Conservation (phyloP, 2,797 vertebrate species). For the Percopsis omiscomaycus region DNA sequence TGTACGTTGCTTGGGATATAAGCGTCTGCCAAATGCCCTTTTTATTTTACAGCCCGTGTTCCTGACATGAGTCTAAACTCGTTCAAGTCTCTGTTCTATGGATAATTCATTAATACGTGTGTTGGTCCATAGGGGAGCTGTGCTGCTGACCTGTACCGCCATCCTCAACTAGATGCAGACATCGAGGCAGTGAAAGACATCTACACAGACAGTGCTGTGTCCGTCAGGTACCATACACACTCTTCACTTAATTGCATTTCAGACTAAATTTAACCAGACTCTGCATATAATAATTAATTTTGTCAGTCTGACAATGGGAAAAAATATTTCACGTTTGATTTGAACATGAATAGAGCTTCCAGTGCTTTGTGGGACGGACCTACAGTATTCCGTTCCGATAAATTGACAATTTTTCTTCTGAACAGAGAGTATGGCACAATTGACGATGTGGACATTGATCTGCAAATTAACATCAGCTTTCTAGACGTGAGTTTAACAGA, state of each 20-base stretch:
- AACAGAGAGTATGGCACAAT: constrained; percentile 96
- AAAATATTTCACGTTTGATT: not conserved
- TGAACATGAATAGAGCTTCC: constrained; percentile 20
- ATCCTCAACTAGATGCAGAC: constrained; percentile 96
- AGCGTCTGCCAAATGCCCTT: no score
- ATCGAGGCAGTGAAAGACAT: constrained; percentile 98
- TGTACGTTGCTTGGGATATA: not conserved
- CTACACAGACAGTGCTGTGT: constrained; percentile 95
- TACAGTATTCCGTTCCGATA: not conserved
- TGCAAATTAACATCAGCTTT: constrained; percentile 97
- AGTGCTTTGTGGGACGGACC: not conserved
- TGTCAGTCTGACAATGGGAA: not conserved
- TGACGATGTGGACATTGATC: constrained; percentile 96
- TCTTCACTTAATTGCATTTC: not conserved
- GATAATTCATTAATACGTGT: constrained; percentile 28
- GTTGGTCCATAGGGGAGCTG: constrained; percentile 86
- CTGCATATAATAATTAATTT: not conserved
- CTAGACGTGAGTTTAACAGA: constrained; percentile 88
- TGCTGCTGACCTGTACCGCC: constrained; percentile 94
- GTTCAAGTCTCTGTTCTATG: not conserved
- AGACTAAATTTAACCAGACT: constrained; percentile 5
- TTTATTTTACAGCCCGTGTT: not conserved
- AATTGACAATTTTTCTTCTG: constrained; percentile 9
- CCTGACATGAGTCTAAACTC: not conserved
- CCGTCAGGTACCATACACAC: constrained; percentile 82